These are phyloP conservation scores for Tetragonisca angustula DNA, from an alignment of 2,888 invertebrate species.

Conservation along the genomic window DNA sequence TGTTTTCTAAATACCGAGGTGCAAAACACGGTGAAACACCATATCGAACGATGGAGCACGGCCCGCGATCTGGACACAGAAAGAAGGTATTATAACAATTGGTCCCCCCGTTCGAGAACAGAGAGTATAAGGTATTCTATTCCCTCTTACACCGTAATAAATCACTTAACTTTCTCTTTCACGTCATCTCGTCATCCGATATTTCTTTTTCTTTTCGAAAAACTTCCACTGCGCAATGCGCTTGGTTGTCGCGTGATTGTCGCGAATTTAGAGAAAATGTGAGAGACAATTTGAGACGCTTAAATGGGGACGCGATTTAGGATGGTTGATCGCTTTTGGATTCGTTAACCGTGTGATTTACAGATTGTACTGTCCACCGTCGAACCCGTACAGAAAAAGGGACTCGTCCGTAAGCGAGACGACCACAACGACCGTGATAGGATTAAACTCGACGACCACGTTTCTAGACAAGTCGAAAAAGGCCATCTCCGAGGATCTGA, in stretches of 20 bases:
- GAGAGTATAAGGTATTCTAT: slow-evolving; percentile 90
- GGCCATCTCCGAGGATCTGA: slow-evolving; percentile 76
- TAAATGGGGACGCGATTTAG: slow-evolving; percentile 4
- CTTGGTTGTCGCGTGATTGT: not conserved
- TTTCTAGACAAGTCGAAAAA: slow-evolving; percentile 79
- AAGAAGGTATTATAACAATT: slow-evolving; percentile 90
- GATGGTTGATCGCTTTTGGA: not conserved
- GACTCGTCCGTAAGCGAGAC: slow-evolving; percentile 93
- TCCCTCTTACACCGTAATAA: slow-evolving; percentile 25
- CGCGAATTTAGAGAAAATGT: not conserved
- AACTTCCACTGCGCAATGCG: not conserved
- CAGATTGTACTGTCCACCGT: slow-evolving; percentile 90
- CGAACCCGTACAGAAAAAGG: slow-evolving; percentile 88
- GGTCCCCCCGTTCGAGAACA: slow-evolving; percentile 92
- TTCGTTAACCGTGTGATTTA: slow-evolving; percentile 60
- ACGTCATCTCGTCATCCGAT: not conserved
- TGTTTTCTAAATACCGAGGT: slow-evolving; percentile 97
- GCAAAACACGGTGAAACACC: slow-evolving; percentile 92
- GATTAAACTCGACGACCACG: slow-evolving; percentile 77
- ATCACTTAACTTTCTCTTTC: not conserved
- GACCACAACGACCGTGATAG: slow-evolving; percentile 89
- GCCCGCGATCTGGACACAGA: slow-evolving; percentile 88
- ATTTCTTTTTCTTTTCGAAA: too few relatives aligned
- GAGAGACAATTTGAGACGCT: not conserved
- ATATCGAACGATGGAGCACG: slow-evolving; percentile 91